Evolutionary conservation across 2,797 vertebrate species (phyloP).

Genomic region (Nannoperca obscura): DNA sequence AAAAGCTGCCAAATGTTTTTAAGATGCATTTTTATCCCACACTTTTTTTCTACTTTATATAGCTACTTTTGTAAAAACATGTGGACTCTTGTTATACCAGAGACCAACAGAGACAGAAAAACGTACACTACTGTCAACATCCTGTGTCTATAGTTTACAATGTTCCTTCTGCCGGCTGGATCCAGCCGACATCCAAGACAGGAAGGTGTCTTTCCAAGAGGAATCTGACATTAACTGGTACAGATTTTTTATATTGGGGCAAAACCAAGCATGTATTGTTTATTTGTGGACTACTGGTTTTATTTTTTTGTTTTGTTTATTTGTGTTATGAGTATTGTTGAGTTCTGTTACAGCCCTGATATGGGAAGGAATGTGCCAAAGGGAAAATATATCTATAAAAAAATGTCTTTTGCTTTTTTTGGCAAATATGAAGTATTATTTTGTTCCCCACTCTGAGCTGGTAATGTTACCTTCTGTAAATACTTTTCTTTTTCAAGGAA

Average conservation of each 20-base stretch:
- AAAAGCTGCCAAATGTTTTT: slow-evolving; percentile 14
- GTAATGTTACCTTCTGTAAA: slow-evolving; percentile 27
- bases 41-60: background rate
- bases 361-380: slow-evolving; percentile 56
- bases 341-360: slow-evolving; percentile 44
- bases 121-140: background rate
- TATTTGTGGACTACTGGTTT: slow-evolving; percentile 5
- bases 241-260: slow-evolving; percentile 17
- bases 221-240: slow-evolving; percentile 12
- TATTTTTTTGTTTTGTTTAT: background rate
- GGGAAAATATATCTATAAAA: slow-evolving; percentile 16
- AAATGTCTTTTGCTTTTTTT: slow-evolving; percentile 31
- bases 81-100: slow-evolving; percentile 1
- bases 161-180: slow-evolving; percentile 1
- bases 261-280: slow-evolving; percentile 31
- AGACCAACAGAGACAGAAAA: background rate
- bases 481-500: background rate
- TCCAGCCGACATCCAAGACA: background rate
- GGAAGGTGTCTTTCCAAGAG: background rate
- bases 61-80: background rate
- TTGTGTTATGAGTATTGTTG: slow-evolving; percentile 27
- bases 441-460: slow-evolving; percentile 15
- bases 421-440: slow-evolving; percentile 79
- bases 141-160: background rate
- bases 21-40: background rate